Percentiles rank a stretch among this genome's conserved stretches.
phyloP scores from a whole-genome alignment of 2,797 vertebrate genomes.

The Glossophaga mutica region DNA sequence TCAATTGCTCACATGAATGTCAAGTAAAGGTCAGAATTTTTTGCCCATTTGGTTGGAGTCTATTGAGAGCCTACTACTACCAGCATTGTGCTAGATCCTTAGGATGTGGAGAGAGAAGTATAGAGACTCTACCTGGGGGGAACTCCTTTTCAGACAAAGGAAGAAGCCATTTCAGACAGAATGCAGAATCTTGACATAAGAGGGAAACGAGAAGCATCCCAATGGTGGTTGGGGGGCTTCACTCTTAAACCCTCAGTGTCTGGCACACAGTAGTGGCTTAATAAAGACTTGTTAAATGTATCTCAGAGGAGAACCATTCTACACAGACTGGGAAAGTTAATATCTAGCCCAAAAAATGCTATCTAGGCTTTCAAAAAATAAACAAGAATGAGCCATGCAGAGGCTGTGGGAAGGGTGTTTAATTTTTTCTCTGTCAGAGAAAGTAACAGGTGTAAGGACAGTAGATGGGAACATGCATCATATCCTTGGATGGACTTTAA shows the following conservation, averaged over 20 bases:
- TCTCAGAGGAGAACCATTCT: background rate
- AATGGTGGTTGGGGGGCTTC: background rate
- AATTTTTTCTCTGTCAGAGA: background rate
- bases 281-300: background rate
- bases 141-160: background rate
- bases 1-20: background rate
- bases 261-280: background rate
- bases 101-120: background rate
- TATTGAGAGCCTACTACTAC: background rate
- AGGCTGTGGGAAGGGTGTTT: background rate
- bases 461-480: background rate
- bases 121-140: background rate
- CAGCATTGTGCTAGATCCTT: background rate
- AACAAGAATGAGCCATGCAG: background rate
- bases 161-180: background rate
- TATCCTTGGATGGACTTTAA: background rate
- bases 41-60: background rate
- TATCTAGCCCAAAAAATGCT: background rate
- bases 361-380: background rate
- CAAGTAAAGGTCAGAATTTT: background rate
- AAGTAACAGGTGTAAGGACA: background rate
- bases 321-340: background rate
- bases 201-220: background rate
- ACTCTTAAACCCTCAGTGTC: background rate
- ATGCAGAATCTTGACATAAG: background rate